Base-by-base conservation (phyloP, 2,113 vertebrate species). In the Polypterus bichir region DNA sequence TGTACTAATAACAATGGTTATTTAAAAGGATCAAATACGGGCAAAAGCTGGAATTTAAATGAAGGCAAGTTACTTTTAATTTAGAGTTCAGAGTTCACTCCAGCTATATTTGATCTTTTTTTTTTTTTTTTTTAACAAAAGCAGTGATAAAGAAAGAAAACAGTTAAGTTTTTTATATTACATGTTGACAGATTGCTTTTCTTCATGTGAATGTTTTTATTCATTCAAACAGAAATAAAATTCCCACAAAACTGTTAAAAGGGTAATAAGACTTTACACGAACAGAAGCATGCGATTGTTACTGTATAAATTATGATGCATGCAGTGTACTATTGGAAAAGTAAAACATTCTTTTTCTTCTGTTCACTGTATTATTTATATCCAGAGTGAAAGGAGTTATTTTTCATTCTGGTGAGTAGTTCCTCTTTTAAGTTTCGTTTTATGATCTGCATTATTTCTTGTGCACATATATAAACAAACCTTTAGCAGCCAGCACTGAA, bases 391-490 rank as follows among this genome's bases (percentile, higher is more conserved):
- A 78, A 74, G 77, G 76, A 81, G 66, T 73, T 71, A 80, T 74
- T 80, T 75, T 81, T 83, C 77, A 76, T 69, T 62, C 73, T 73
- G 65, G 75, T 73, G 76, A 75, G 73, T 66, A 70, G 75, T 63
- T 77, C 76, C 75, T 68, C 74, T 87, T 84, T 76, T 82, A 84
- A 88, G 80, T 73, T 73, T 74, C 57, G 65, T 73, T 78, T 78
- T 81, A 77, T 78, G 83, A 86, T 81, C 81, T 79, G 84, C 77
- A 82, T 82, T 86, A 84, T 83, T 89, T 89, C 86, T 85, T 78
- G 53, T 76, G 73, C 70, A 70, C 78, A 71, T 72, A 73, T 81
- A 82, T 89, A 89, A 89, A 91, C 86, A 91, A 82, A 88, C 73
- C 76, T 76, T 66, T 70, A 72, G 71, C 79, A 73, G 77, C 70